Conservation (phyloP, 2,888 invertebrate genomes). For the Metellina segmentata region DNA sequence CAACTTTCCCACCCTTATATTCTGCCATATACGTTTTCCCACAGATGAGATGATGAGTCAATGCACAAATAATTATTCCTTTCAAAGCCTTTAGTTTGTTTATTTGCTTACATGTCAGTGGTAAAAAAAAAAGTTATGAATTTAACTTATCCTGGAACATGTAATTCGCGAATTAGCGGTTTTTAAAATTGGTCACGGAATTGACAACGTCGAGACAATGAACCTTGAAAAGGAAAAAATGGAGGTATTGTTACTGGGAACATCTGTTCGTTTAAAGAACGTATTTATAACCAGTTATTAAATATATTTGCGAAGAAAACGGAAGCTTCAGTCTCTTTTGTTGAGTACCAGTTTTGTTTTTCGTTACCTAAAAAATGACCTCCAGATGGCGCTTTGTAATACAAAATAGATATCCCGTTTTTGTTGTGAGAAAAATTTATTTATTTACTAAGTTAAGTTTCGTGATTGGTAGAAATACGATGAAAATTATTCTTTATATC, state of each 20-base stretch:
- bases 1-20: not conserved
- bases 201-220: conserved; percentile 26
- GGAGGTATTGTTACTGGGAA: conserved; percentile 22
- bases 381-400: no score
- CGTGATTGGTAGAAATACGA: no score
- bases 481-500: no score
- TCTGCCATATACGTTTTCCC: conserved; percentile 38
- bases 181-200: conserved; percentile 34
- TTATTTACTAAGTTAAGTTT: no score
- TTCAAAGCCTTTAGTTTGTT: conserved; percentile 12
- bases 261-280: conserved; percentile 16
- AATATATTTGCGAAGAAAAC: no score
- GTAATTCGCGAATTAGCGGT: conserved; percentile 68
- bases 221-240: not conserved
- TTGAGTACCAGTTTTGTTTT: no score
- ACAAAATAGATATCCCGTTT: no score
- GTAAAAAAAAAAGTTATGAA: conserved; percentile 48
- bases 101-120: conserved; percentile 33
- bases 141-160: conserved; percentile 42
- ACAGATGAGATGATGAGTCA: conserved; percentile 42
- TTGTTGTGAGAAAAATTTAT: no score
- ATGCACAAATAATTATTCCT: no score
- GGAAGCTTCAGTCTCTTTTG: no score
- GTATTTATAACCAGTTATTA: conserved; percentile 3
- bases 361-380: no score